Base-by-base conservation (phyloP, 2,113 vertebrate genomes). In the Benitochromis conjunctus region DNA sequence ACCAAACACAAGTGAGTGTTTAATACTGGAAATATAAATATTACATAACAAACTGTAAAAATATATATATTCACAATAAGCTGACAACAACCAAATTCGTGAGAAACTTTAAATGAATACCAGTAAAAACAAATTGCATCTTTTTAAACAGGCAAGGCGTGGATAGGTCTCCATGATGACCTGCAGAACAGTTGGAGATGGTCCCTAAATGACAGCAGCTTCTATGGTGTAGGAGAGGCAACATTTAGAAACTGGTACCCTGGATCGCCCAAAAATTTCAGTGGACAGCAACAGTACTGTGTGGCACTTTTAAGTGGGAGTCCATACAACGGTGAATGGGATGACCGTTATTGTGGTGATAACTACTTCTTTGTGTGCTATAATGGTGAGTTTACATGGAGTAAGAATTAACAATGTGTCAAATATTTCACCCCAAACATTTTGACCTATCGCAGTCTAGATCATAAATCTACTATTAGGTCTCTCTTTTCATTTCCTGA, bases 91-190 rank as follows among this genome's bases (percentile, higher is more conserved):
- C 0, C 0, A 6, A 62, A 60, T 10, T 64, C 18, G 38, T 21
- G 0, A 69, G 36, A 41, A 69, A 9, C 10, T 3, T 64, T 36
- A 38, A 1, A n/a, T 34, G 19, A n/a, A 64, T 38, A 38, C 16
- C 12, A 2, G n/a, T 38, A 38, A 64, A 10, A 38, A 2, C 14
- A 64, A 7, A 0, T 0, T 64, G 57, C 1, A 64, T 16, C 5
- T 66, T 34, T 84, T 69, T 81, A 14, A 88, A 84, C 66, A 92
- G 91, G 57, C n/a, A 69, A 79, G n/a, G 89, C 83, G 36, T 92
- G 91, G 91, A 92, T 92, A 10, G 91, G 91, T 48, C 89, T 92
- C 5, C 18, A 80, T 53, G 83, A 88, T 78, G 88, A 88, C 18
- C 54, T 88, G 31, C 2, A 31, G 19, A 86, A 84, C 34, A 77